Evolutionary conservation across 1,140 invertebrate genomes (phyloP).

Genomic region (Ladona fulva): DNA sequence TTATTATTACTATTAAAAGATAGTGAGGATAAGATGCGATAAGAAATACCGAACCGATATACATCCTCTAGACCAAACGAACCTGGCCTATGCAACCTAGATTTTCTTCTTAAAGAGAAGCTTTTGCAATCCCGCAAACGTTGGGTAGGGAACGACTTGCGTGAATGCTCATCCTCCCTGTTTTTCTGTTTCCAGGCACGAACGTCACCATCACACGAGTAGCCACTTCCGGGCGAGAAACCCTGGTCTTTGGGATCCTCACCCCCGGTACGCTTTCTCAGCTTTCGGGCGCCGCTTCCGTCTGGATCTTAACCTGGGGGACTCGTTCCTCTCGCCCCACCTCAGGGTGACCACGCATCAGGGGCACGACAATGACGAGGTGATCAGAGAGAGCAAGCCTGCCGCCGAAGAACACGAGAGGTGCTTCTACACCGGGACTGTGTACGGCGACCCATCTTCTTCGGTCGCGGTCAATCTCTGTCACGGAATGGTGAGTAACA

Average conservation of each 20-base stretch:
- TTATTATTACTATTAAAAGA: no score
- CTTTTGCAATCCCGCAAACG: no score
- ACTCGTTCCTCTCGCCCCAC: constrained; percentile 39
- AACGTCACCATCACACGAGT: constrained; percentile 33
- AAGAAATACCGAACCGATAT: no score
- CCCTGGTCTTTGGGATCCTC: constrained; percentile 58
- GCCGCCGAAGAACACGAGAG: constrained; percentile 36
- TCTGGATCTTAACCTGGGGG: constrained; percentile 45
- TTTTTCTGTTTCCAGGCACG: background rate
- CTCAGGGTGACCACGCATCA: background rate
- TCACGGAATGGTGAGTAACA: constrained; percentile 62
- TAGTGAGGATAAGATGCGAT: no score
- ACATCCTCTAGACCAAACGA: no score
- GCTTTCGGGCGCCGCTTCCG: constrained; percentile 50
- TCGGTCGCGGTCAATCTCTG: constrained; percentile 60
- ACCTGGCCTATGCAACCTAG: no score
- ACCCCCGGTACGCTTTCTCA: constrained; percentile 57
- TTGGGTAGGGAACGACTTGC: no score
- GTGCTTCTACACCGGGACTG: constrained; percentile 60
- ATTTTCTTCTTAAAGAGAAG: no score
- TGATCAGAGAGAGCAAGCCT: constrained; percentile 24
- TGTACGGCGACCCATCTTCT: constrained; percentile 54
- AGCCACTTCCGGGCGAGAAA: constrained; percentile 53
- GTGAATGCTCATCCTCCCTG: background rate
- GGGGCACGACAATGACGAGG: background rate